Conservation (phyloP, 2,797 vertebrate genomes). For the Labeo calbasu region DNA sequence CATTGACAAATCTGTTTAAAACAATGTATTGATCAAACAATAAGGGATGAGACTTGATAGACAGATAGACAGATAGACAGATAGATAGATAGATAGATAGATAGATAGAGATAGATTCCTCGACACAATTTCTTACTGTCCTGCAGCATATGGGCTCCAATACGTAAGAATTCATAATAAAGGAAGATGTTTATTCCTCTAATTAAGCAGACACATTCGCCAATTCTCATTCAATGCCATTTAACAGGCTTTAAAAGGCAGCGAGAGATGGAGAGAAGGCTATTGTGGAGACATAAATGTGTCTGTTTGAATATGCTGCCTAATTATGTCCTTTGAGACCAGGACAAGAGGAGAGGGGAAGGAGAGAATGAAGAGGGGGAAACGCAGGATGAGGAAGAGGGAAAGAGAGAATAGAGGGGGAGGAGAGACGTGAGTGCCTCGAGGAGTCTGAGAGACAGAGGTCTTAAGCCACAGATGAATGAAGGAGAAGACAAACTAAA, state of each 20-base stretch:
- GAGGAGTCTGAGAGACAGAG: slow-evolving; percentile 42
- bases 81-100: not conserved
- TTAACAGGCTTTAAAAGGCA: slow-evolving; percentile 44
- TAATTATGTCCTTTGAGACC: slow-evolving; percentile 45
- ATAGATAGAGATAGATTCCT: not conserved
- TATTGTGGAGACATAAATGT: slow-evolving; percentile 39
- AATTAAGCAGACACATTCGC: slow-evolving; percentile 17
- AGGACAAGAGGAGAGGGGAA: slow-evolving; percentile 35
- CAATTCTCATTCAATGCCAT: slow-evolving; percentile 25
- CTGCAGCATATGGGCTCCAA: not conserved
- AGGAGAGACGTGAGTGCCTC: slow-evolving; percentile 9
- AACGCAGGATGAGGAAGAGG: slow-evolving; percentile 30
- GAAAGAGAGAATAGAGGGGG: slow-evolving; percentile 30
- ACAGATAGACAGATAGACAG: no score
- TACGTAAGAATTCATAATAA: not conserved
- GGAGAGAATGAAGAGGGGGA: slow-evolving; percentile 3
- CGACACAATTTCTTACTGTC: not conserved
- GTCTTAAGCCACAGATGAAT: slow-evolving; percentile 45
- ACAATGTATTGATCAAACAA: not conserved
- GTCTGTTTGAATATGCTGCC: slow-evolving; percentile 23
- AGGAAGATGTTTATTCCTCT: slow-evolving; percentile 26
- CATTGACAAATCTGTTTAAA: not conserved
- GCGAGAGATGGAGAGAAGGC: slow-evolving; percentile 15
- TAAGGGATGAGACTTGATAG: not conserved
- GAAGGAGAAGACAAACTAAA: slow-evolving; percentile 27